phyloP scores from a whole-genome alignment of 2,113 vertebrate species.

The Rhinichthys klamathensis region DNA sequence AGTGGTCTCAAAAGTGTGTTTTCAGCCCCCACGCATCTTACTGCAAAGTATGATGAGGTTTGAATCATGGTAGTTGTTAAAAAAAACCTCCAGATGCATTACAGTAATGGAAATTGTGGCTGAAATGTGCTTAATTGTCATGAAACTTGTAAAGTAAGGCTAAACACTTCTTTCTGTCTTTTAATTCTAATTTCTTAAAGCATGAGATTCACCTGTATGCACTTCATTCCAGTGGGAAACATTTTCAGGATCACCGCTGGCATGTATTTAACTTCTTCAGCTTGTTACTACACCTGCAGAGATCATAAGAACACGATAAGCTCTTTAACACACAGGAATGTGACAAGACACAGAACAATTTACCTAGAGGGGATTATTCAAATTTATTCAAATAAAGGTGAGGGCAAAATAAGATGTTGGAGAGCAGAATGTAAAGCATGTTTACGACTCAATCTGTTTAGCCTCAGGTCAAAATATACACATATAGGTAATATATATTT shows the following conservation, averaged over 20 bases:
- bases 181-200: not conserved
- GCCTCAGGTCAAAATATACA: not conserved
- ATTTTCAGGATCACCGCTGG: not conserved
- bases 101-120: not conserved
- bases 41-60: not conserved
- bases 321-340: not conserved
- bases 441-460: not conserved
- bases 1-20: slow-evolving; percentile 20
- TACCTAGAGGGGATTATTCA: not conserved
- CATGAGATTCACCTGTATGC: not conserved
- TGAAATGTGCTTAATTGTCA: not conserved
- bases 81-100: slow-evolving; percentile 25
- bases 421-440: not conserved
- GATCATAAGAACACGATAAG: slow-evolving; percentile 1
- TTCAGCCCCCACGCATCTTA: not conserved
- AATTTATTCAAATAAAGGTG: slow-evolving; percentile 27
- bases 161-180: not conserved
- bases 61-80: not conserved
- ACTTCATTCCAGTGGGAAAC: not conserved
- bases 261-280: slow-evolving; percentile 14
- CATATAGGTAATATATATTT: too few species aligned
- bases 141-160: not conserved
- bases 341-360: not conserved
- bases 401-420: not conserved
- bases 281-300: not conserved